Evolutionary conservation across 2,113 vertebrate genomes (phyloP), one percentile per base, ranked within the genome.

Genomic region (Psephotus haematonotus): DNA sequence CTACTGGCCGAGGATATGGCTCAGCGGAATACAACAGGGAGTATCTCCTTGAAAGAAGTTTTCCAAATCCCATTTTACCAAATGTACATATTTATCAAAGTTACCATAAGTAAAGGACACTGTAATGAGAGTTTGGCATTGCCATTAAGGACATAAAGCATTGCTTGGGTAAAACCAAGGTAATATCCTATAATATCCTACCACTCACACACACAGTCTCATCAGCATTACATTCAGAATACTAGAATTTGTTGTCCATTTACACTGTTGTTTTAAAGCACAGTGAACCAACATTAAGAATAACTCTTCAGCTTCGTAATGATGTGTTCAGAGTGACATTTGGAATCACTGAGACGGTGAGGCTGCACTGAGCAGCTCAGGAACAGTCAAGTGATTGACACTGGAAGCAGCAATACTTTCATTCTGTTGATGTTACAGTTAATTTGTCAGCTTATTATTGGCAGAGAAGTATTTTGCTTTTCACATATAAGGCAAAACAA

Each of bases 401-500:
- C 50, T n/a, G 91, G 67, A 37, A 87, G 69, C 37, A 62, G 78
- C 52, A 87, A 85, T 17, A 27, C 49, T 89, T 88, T 50, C 85
- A 77, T 68, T 90, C 85, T 84, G 81, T 39, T 89, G 75, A 70
- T 69, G 4, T 70, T 63, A 44, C 25, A 77, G 67, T 71, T 75
- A 33, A 82, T 87, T 86, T 83, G 59, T 90, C 70, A 90, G 95
- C 67, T 93, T 16, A 6, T 53, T 80, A 47, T 81, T 87, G 88
- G 74, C 69, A 47, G 19, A 39, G 64, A 59, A 86, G 79, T 88
- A 86, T 74, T 86, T 70, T 85, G 91, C 81, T 93, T 53, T 75
- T 92, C 43, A 97, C 87, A 78, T 70, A 68, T 24, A 85, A 82
- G 6, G 18, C 94, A 93, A 92, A 88, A 90, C 67, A 93, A 76